phyloP scores from a whole-genome alignment of 2,888 invertebrate species.

The Lasioglossum morio region DNA sequence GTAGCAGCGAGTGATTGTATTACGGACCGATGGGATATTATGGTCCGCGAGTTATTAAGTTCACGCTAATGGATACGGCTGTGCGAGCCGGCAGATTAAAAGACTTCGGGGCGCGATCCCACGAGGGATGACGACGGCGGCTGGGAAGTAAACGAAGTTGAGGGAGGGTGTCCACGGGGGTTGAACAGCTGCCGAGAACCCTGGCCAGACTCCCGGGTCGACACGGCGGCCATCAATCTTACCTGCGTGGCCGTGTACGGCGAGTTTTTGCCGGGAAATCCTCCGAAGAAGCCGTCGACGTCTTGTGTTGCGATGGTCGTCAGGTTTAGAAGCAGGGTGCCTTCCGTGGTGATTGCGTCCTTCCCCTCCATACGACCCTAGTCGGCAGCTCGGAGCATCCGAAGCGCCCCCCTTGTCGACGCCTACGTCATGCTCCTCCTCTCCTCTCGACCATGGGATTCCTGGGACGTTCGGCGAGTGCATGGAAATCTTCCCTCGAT shows the following conservation, averaged over 20 bases:
- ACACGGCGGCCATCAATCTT: constrained; percentile 26
- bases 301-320: constrained; percentile 77
- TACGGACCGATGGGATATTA: constrained; percentile 8
- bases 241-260: constrained; percentile 84
- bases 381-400: constrained; percentile 82
- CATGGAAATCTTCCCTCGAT: constrained; percentile 63
- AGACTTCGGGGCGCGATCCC: not conserved
- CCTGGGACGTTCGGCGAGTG: constrained; percentile 44
- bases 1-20: constrained; percentile 2
- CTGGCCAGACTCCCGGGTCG: not conserved
- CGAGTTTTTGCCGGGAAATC: constrained; percentile 83
- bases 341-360: constrained; percentile 80
- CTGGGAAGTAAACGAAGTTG: constrained; percentile 8
- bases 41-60: constrained; percentile 12
- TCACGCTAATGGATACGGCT: constrained; percentile 11
- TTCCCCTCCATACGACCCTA: constrained; percentile 84
- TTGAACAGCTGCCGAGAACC: not conserved
- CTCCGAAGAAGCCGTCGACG: constrained; percentile 78
- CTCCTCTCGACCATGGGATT: constrained; percentile 65
- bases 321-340: constrained; percentile 82
- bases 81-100: constrained; percentile 26
- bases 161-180: not conserved
- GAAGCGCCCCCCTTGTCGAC: constrained; percentile 78
- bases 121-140: not conserved
- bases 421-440: constrained; percentile 76